Evolutionary conservation across 2,113 vertebrate species (phyloP), one percentile per base, ranked within the genome.

Genomic region (Notechis scutatus): DNA sequence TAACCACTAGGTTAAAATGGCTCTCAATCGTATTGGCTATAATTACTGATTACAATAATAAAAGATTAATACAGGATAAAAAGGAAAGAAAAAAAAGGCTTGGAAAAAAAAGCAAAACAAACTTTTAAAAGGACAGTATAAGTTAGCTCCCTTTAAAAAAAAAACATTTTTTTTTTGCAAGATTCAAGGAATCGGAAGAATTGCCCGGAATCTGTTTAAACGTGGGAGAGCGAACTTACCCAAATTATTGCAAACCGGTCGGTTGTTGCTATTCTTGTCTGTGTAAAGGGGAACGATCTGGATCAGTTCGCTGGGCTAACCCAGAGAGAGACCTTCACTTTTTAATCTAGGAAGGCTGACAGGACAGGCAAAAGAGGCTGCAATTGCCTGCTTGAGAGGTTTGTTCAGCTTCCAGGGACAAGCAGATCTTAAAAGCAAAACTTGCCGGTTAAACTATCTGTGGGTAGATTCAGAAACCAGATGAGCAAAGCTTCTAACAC

Each of bases 271-370:
- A 6, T 42, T 3, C 39, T 93, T 18, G 56, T 50, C 0, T 98
- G 97, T 98, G n/a, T 42, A 97, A 97, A 98, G 97, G 96, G 97
- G 98, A 98, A 98, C 96, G 97, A 98, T 97, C 97, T 6, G 61
- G 88, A 95, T 96, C 91, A 96, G 97, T 0, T 34, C 15, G 45
- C 97, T 98, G 74, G 93, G 50, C 95, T 94, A 97, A 97, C 96
- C 92, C 96, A 96, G 97, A 97, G 97, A 98, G 98, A 98, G 97
- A 96, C 97, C 98, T 97, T 97, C 97, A 93, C 54, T 95, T 97
- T 64, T 69, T 95, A 90, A 93, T 97, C 96, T 97, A 97, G 98
- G 98, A 98, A 95, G 90, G 52, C 97, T 97, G 97, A 97, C 91
- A 88, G 0, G 4, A 93, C 26, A 95, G 97, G 96, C 98, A 98